A percentile compares a stretch with the other conserved stretches of the same genome.
Conservation (phyloP, 1,140 invertebrate species). For the Psix sp. region DNA sequence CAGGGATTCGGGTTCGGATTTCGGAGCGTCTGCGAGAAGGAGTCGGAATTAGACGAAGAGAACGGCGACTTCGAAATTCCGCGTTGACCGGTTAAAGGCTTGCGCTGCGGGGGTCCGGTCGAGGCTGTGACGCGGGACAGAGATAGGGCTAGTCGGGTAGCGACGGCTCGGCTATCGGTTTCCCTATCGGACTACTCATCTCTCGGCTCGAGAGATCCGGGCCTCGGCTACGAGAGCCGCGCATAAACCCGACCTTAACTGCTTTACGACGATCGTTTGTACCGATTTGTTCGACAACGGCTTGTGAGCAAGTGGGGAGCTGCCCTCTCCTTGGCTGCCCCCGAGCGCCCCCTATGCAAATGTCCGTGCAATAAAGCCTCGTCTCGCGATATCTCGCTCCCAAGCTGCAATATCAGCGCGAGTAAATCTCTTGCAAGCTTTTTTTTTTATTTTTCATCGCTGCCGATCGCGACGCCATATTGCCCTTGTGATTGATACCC, state of each 20-base stretch:
- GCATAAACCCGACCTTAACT: constrained; percentile 75
- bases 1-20: neutral
- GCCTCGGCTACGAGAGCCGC: constrained; percentile 65
- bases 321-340: constrained; percentile 9
- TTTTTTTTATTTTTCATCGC: constrained; percentile 14
- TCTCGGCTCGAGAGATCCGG: constrained; percentile 66
- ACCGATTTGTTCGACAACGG: constrained; percentile 78
- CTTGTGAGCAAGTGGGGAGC: constrained; percentile 6
- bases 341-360: constrained; percentile 31
- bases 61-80: constrained; percentile 63
- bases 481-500: constrained; percentile 34
- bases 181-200: constrained; percentile 74
- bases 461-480: constrained; percentile 25
- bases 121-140: constrained; percentile 52
- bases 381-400: constrained; percentile 31
- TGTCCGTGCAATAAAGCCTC: constrained; percentile 42
- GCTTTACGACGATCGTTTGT: constrained; percentile 78
- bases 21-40: constrained; percentile 20
- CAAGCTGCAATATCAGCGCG: neutral
- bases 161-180: constrained; percentile 70
- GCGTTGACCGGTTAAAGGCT: constrained; percentile 62
- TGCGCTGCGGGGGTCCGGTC: constrained; percentile 70
- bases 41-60: constrained; percentile 27
- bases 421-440: constrained; percentile 37
- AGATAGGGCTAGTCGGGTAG: constrained; percentile 43